Evolutionary conservation across 2,113 vertebrate genomes (phyloP), one percentile per base, ranked within the genome.

Genomic region (Nesoenas mayeri): DNA sequence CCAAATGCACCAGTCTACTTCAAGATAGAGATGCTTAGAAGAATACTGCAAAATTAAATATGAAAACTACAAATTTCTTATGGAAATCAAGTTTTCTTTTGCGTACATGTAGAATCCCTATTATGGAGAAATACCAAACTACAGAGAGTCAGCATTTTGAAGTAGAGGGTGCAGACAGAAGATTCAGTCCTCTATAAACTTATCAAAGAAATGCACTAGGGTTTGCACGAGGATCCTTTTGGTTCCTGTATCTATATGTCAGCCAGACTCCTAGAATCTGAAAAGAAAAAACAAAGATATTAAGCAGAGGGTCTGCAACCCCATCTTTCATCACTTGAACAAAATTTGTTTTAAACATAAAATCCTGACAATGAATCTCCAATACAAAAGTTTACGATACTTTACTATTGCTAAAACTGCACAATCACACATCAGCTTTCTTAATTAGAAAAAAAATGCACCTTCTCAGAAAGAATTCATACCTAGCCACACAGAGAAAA

Each of bases 231-330:
- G 99, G 99, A 85, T 99, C 99, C 95, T 99, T 99, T 94, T 99
- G 98, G 96, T 99, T 99, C 95, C 99, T 98, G 98, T 99, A 99
- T 97, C 98, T 98, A 72, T 99, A 98, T 0, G 99, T 98, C 91
- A 99, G 98, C 99, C 99, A 99, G 26, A 99, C 98, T 36, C 99
- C 99, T 80, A 99, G 97, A 93, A 99, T 99, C 99, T 99, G 97
- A 87, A 98, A 98, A 70, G 22, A 78, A 47, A 73, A 89, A 11
- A 12, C 85, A 34, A 74, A 95, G 17, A 91, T 29, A 69, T 21
- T 67, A 88, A 69, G 47, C 20, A 79, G 29, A 47, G 17, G 10
- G 58, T 48, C 31, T 81, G 51, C 6, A 79, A 15, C 8, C 44
- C 3, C 12, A 38, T 18, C 16, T 56, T 79, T 42, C 24, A 51